phyloP scores from a whole-genome alignment of 2,888 invertebrate species.

The Ennomos quercinarius region DNA sequence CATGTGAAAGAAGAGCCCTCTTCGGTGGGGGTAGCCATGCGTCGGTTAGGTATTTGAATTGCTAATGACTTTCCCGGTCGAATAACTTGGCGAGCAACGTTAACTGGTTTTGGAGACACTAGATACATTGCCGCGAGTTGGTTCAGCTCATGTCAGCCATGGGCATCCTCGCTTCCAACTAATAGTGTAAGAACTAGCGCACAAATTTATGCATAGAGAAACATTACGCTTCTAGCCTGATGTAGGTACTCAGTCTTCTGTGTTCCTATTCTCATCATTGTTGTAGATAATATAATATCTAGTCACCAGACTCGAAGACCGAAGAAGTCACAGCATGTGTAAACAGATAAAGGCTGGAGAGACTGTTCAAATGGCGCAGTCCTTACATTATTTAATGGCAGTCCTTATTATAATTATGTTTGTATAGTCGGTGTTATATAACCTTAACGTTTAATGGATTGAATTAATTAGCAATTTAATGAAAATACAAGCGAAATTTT shows the following conservation, averaged over 20 bases:
- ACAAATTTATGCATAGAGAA: constrained; percentile 38
- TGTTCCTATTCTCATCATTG: not conserved
- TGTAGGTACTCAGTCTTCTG: not conserved
- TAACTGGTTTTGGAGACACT: constrained; percentile 67
- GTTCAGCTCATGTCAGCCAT: constrained; percentile 41
- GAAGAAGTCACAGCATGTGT: not conserved
- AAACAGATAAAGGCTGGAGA: not conserved
- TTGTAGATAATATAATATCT: constrained; percentile 4
- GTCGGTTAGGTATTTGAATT: constrained; percentile 79
- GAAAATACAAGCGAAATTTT: constrained; percentile 8
- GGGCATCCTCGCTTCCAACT: constrained; percentile 36
- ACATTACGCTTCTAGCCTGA: constrained; percentile 8
- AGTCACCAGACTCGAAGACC: constrained; percentile 2
- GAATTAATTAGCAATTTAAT: constrained; percentile 10
- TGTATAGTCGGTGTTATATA: not conserved
- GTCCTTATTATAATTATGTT: not conserved
- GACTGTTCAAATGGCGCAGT: too few species aligned
- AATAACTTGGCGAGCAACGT: constrained; percentile 67
- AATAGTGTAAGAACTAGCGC: constrained; percentile 33
- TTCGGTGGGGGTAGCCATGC: constrained; percentile 65
- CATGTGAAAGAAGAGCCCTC: constrained; percentile 76
- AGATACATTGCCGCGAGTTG: constrained; percentile 56
- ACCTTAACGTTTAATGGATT: not conserved
- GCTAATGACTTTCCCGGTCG: constrained; percentile 75
- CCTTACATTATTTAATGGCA: too few species aligned